These are phyloP conservation scores for Sisor rabdophorus DNA, from an alignment of 2,113 vertebrate genomes.

Conservation along the genomic window DNA sequence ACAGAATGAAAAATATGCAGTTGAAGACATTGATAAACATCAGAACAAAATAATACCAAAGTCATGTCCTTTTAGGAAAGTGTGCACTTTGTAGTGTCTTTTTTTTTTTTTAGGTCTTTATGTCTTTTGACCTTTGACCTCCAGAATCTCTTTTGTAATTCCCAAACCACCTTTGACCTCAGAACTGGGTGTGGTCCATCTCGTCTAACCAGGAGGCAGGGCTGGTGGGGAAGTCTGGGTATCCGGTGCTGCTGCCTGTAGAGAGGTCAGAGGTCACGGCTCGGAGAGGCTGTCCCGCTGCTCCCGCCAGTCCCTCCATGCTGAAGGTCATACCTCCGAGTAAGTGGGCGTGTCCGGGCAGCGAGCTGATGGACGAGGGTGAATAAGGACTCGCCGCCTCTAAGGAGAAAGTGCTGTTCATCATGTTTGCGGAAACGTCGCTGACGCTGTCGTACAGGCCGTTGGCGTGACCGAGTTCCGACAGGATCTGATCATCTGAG, in stretches of 20 bases:
- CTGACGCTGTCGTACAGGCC: constrained; percentile 84
- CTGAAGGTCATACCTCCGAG: constrained; percentile 89
- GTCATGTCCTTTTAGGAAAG: constrained; percentile 6
- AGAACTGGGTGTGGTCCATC: constrained; percentile 98
- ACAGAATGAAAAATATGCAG: not conserved
- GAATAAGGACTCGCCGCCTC: constrained; percentile 93
- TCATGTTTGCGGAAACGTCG: constrained; percentile 78
- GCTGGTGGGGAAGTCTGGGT: constrained; percentile 98
- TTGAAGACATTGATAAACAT: constrained; percentile 7
- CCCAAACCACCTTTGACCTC: constrained; percentile 54
- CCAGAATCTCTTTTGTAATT: constrained; percentile 18
- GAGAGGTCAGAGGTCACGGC: constrained; percentile 95
- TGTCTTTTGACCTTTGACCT: constrained; percentile 19
- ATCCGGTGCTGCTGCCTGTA: constrained; percentile 96
- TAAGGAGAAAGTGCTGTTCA: constrained; percentile 86
- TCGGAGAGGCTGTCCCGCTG: constrained; percentile 86
- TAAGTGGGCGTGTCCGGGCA: constrained; percentile 88
- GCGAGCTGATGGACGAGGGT: constrained; percentile 89
- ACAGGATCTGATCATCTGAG: constrained; percentile 95
- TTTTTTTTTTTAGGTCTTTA: constrained; percentile 1
- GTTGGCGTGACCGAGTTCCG: constrained; percentile 87
- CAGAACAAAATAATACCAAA: constrained; percentile 22
- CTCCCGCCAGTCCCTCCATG: constrained; percentile 84
- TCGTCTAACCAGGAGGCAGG: constrained; percentile 98
- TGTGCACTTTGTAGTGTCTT: constrained; percentile 17